Conservation (phyloP, 1,140 invertebrate genomes). For the Bactericera cockerelli region DNA sequence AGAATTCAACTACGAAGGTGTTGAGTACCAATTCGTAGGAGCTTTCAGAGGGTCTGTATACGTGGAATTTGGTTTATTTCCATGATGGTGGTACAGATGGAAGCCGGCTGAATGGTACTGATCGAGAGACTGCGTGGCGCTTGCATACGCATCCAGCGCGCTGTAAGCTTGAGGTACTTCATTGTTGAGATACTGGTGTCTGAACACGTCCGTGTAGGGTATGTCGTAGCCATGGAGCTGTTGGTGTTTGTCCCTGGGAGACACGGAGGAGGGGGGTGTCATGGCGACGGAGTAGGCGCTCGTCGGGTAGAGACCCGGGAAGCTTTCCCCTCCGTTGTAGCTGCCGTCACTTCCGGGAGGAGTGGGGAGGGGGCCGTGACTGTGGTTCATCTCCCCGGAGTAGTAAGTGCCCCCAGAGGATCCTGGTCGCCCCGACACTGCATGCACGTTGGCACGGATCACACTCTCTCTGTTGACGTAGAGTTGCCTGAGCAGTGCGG, state of each 20-base stretch:
- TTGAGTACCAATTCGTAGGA: conserved; percentile 57
- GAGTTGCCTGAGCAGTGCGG: conserved; percentile 70
- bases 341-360: conserved; percentile 70
- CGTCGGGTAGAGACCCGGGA: conserved; percentile 24
- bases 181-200: conserved; percentile 36
- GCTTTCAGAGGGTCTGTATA: conserved; percentile 30
- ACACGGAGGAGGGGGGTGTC: conserved; percentile 88
- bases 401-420: conserved; percentile 27
- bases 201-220: conserved; percentile 32
- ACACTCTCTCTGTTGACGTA: conserved; percentile 89
- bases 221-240: conserved; percentile 37
- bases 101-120: conserved; percentile 70
- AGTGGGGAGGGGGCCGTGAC: conserved; percentile 60
- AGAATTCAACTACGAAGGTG: conserved; percentile 55
- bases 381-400: conserved; percentile 27
- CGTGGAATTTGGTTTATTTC: conserved; percentile 39
- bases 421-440: conserved; percentile 35
- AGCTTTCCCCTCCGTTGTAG: conserved; percentile 41
- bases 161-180: conserved; percentile 63
- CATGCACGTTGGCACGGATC: conserved; percentile 75
- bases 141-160: conserved; percentile 37
- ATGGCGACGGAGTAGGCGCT: conserved; percentile 61
- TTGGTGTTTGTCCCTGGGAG: conserved; percentile 71
- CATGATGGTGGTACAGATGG: conserved; percentile 64
- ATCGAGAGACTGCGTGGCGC: conserved; percentile 40